Conservation (phyloP, 2,888 invertebrate genomes). For the Zaprionus obscuricornis region DNA sequence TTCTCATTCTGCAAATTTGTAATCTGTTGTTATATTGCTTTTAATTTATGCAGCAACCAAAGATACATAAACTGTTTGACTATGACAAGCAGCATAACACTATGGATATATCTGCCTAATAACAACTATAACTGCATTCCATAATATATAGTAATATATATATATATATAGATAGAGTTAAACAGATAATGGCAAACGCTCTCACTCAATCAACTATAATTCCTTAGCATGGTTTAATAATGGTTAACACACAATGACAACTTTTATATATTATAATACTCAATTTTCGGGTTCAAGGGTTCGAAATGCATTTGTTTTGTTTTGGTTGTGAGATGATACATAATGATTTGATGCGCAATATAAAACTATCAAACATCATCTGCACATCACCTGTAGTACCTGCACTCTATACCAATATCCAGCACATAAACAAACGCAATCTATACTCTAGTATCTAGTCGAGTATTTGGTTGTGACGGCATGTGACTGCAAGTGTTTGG, state of each 20-base stretch:
- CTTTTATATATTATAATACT: conserved; percentile 44
- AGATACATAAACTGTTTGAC: conserved; percentile 82
- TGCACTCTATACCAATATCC: conserved; percentile 23
- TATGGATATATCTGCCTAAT: conserved; percentile 54
- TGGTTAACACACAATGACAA: not conserved
- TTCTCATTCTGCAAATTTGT: conserved; percentile 20
- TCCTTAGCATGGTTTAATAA: too few species aligned
- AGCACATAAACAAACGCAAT: conserved; percentile 30
- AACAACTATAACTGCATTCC: conserved; percentile 40
- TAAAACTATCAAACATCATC: conserved; percentile 43
- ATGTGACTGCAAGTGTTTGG: conserved; percentile 57
- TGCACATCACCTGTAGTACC: conserved; percentile 25
- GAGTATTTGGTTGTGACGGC: conserved; percentile 48
- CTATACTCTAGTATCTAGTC: conserved; percentile 49
- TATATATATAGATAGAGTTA: too few species aligned
- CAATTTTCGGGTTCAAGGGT: conserved; percentile 33
- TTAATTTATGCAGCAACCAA: conserved; percentile 80
- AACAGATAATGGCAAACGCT: too few species aligned
- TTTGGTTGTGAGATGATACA: too few species aligned
- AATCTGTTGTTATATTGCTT: conserved; percentile 39
- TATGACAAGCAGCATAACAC: conserved; percentile 80
- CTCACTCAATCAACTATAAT: too few species aligned
- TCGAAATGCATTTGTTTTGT: too few species aligned
- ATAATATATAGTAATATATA: too few species aligned
- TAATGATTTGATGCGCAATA: too few species aligned